phyloP scores from a whole-genome alignment of 1,140 invertebrate genomes.

The Saccostrea echinata region DNA sequence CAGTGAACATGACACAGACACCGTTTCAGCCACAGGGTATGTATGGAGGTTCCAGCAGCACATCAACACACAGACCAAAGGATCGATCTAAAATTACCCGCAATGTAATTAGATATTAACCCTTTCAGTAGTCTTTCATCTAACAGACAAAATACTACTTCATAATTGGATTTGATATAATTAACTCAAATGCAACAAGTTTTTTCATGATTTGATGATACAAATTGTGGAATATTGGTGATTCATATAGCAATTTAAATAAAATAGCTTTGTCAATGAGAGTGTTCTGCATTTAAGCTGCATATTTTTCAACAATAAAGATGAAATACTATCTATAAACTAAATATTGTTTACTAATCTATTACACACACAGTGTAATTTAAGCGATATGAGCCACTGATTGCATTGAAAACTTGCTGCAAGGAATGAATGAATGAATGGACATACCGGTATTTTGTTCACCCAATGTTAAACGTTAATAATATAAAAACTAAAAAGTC shows the following conservation, averaged over 20 bases:
- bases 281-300: neutral
- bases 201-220: neutral
- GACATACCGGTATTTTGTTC: too few relatives aligned
- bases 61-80: slow-evolving; percentile 3
- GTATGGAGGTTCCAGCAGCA: neutral
- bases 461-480: too few relatives aligned
- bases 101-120: slow-evolving; percentile 6
- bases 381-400: neutral
- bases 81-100: neutral
- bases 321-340: neutral
- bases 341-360: neutral
- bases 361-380: neutral
- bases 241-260: neutral
- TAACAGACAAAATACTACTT: slow-evolving; percentile 8
- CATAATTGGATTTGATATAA: slow-evolving; percentile 14
- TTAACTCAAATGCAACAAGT: neutral
- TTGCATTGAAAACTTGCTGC: neutral
- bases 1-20: neutral
- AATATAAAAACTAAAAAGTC: too few relatives aligned
- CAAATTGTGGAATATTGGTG: neutral
- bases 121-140: slow-evolving; percentile 13
- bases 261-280: neutral
- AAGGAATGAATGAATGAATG: too few relatives aligned
- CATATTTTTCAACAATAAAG: neutral
- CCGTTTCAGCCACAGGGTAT: neutral